Evolutionary conservation across 2,797 vertebrate species (phyloP), one percentile per base, ranked within the genome.

Genomic region (Loriculus beryllinus): DNA sequence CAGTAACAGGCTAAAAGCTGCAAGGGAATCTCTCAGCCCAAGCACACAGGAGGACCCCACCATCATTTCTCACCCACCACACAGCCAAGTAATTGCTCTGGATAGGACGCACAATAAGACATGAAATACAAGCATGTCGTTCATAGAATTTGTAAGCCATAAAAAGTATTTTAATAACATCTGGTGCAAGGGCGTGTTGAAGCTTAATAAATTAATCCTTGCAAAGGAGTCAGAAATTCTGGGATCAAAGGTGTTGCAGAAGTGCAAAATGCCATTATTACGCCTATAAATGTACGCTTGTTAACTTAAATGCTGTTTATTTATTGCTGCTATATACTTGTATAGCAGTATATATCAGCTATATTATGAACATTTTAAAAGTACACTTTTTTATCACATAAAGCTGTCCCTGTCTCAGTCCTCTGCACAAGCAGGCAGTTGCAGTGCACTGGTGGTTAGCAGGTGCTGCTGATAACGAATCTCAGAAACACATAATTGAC

Each of bases 201-300:
- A 90, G 74, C 56, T 91, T 86, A 88, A 94, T 96, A 95, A 97
- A 97, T 97, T 96, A 93, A 94, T 92, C 74, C 68, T 71, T 57
- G 60, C 85, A 74, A 79, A 84, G 64, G 47, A 45, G 68, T 92
- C 0, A 0, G 89, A 94, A 91, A 93, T 72, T 89, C 88, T 76
- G 82, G 91, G 88, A 91, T 96, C 95, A 94, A 95, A 97, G 92
- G 93, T 94, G 89, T 90, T 91, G 70, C 82, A 88, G 70, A 49
- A 93, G 89, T 88, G 93, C 82, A 86, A 88, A 79, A 92, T 90
- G 75, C 75, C 86, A 86, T 96, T 96, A 94, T 94, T 64, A 79
- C 70, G 82, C 80, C 91, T 92, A 90, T 95, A 96, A 96, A 94
- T 3, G 35, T 62, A 69, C 2, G 45, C 80, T 85, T 90, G 90